Conservation (phyloP, 1,140 invertebrate species). For the Drosophila parvula region DNA sequence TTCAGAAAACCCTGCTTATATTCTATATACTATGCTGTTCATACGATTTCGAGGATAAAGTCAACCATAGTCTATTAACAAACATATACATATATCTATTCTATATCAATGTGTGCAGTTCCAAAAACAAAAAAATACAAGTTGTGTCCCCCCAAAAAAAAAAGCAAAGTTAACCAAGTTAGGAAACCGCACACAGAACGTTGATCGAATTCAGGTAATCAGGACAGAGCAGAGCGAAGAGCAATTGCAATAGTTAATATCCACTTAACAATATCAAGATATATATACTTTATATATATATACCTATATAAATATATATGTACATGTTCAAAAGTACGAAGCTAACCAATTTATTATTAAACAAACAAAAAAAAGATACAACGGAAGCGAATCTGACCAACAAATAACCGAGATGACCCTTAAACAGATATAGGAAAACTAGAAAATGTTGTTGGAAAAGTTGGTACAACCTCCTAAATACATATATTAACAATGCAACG, state of each 20-base stretch:
- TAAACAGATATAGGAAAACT: background rate
- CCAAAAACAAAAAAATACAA: no score
- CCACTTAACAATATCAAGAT: slow-evolving; percentile 1
- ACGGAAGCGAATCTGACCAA: background rate
- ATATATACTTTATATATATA: slow-evolving; percentile 15
- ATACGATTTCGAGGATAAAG: background rate
- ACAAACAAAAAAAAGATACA: no score
- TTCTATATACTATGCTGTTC: background rate
- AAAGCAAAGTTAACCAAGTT: no score
- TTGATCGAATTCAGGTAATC: slow-evolving; percentile 7
- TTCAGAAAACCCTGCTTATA: background rate
- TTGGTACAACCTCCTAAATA: slow-evolving; percentile 22
- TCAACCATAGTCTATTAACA: slow-evolving; percentile 23
- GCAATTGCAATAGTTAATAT: slow-evolving; percentile 5
- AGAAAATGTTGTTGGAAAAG: background rate
- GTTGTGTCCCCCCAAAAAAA: no score
- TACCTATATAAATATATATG: background rate
- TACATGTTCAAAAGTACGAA: slow-evolving; percentile 4
- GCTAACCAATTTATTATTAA: background rate
- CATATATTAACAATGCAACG: slow-evolving; percentile 32
- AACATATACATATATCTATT: slow-evolving; percentile 18
- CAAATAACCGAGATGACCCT: background rate
- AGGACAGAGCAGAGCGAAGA: background rate
- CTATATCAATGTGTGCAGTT: slow-evolving; percentile 19
- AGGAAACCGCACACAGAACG: background rate